phyloP scores from a whole-genome alignment of 2,797 vertebrate species.

The Pristis pectinata region DNA sequence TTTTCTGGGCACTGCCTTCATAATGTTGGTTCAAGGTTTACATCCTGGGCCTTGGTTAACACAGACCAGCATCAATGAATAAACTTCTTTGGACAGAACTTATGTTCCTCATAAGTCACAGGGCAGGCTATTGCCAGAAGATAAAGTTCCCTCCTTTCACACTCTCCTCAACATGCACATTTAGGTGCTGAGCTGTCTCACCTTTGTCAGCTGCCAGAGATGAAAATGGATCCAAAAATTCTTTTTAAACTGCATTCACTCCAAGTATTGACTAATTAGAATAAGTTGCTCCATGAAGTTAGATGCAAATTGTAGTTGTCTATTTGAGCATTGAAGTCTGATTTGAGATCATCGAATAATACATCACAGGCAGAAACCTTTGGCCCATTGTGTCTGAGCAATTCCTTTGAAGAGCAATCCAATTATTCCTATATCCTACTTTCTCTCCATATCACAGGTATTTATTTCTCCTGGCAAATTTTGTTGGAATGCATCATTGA shows the following conservation, averaged over 20 bases:
- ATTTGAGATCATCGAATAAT: background rate
- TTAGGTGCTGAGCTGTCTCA: background rate
- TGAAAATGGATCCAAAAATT: background rate
- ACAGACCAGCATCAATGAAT: background rate
- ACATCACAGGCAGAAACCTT: background rate
- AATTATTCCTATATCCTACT: background rate
- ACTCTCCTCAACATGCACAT: background rate
- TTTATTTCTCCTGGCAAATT: background rate
- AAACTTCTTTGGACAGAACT: background rate
- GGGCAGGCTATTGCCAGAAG: background rate
- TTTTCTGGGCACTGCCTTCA: background rate
- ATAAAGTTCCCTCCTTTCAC: background rate
- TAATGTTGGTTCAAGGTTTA: background rate
- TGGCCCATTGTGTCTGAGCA: background rate
- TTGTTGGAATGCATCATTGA: background rate
- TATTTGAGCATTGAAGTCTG: background rate
- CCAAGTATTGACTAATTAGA: background rate
- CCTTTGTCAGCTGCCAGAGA: background rate
- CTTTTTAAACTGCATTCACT: background rate
- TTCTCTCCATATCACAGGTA: background rate
- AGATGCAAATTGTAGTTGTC: background rate
- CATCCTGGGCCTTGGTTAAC: background rate
- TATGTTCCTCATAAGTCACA: background rate
- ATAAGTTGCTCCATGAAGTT: background rate
- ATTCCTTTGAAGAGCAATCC: background rate